These are phyloP conservation scores for Lasioglossum villosulum DNA, from an alignment of 2,888 invertebrate species.

Conservation along the genomic window DNA sequence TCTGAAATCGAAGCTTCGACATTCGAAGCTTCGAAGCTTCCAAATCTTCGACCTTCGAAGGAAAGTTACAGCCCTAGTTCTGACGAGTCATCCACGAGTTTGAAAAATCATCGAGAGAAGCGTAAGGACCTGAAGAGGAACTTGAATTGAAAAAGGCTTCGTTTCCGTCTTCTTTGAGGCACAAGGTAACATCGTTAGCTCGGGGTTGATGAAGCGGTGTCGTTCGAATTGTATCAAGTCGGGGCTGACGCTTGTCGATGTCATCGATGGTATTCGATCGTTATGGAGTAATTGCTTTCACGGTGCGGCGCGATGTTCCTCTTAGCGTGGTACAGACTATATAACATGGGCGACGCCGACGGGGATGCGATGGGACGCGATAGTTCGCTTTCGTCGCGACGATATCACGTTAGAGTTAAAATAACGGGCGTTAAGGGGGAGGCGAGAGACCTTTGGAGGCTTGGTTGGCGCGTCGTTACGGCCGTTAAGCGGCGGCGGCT, in stretches of 20 bases:
- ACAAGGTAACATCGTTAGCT: neutral
- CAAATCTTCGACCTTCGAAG: too few species aligned
- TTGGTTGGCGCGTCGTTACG: conserved; percentile 38
- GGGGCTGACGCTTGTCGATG: neutral
- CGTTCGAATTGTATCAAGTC: neutral
- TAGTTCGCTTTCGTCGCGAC: conserved; percentile 12
- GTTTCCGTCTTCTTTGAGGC: neutral
- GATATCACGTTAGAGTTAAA: conserved; percentile 41
- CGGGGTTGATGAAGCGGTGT: neutral
- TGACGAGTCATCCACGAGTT: too few species aligned
- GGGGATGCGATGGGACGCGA: neutral
- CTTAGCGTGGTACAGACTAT: neutral
- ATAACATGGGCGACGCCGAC: neutral
- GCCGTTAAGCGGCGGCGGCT: conserved; percentile 38
- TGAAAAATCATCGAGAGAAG: too few species aligned
- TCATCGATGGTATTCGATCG: conserved; percentile 26
- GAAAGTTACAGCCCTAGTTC: too few species aligned
- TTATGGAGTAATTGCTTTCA: conserved; percentile 38
- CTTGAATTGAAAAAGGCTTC: too few species aligned
- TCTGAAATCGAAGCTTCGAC: too few species aligned
- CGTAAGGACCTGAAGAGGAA: too few species aligned
- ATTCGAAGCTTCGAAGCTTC: too few species aligned
- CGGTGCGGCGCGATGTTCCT: neutral
- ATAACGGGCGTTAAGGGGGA: conserved; percentile 25
- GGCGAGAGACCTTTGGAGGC: conserved; percentile 9